These are phyloP conservation scores for Drosophila busckii DNA, from an alignment of 1,140 invertebrate species.

Conservation along the genomic window DNA sequence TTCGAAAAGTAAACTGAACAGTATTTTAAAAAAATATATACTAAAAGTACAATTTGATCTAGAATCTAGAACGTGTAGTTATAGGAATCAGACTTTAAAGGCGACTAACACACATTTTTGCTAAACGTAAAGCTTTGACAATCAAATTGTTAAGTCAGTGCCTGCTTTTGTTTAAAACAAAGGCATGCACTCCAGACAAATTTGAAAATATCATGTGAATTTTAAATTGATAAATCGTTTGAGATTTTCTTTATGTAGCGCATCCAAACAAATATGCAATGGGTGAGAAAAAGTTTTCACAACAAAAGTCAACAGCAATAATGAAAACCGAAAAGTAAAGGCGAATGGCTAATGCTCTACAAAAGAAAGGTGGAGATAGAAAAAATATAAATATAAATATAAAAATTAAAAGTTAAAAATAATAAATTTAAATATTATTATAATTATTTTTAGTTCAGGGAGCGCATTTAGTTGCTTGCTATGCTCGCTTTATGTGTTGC, in stretches of 20 bases:
- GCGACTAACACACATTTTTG: conserved; percentile 25
- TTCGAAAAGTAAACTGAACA: no score
- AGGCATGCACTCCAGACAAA: conserved; percentile 21
- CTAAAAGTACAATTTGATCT: no score
- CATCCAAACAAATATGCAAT: conserved; percentile 29
- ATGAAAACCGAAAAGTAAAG: no score
- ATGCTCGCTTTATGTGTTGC: conserved; percentile 1
- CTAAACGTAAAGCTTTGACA: conserved; percentile 38
- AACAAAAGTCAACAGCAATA: conserved; percentile 26
- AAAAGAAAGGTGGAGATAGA: no score
- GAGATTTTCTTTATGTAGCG: conserved; percentile 53
- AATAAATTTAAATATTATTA: conserved; percentile 23
- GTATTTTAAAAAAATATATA: no score
- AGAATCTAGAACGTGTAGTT: no score
- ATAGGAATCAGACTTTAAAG: no score
- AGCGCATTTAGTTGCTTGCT: no score
- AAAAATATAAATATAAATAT: no score
- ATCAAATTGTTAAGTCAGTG: no score
- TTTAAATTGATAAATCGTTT: conserved; percentile 52
- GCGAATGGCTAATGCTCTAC: no score
- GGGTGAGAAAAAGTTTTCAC: conserved; percentile 38
- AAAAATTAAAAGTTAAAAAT: conserved; percentile 4
- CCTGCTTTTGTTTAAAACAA: no score
- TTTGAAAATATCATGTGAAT: conserved; percentile 6
- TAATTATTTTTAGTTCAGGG: conserved; percentile 7